Evolutionary conservation across 2,888 invertebrate genomes (phyloP).

Genomic region (Petrolisthes manimaculis): DNA sequence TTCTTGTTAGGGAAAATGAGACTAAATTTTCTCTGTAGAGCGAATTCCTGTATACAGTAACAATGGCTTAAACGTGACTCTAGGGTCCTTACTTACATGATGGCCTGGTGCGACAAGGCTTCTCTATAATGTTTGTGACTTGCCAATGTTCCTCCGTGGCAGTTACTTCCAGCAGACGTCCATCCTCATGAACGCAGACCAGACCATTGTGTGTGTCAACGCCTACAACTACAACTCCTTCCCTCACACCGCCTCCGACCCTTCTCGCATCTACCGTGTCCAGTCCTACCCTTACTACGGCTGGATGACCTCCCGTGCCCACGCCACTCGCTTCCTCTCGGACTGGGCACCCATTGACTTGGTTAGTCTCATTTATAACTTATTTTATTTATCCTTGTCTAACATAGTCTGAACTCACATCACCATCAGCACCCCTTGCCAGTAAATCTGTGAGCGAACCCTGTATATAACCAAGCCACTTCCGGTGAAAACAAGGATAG

Average conservation of each 20-base stretch:
- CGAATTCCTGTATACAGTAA: no score
- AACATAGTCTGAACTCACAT: not conserved
- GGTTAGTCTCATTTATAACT: conserved; percentile 10
- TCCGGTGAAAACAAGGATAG: no score
- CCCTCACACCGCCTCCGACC: conserved; percentile 61
- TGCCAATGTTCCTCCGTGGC: not conserved
- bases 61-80: no score
- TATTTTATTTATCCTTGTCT: not conserved
- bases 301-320: conserved; percentile 58
- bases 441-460: not conserved
- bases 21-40: no score
- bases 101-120: no score
- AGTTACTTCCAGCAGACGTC: conserved; percentile 65
- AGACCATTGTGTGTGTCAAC: conserved; percentile 54
- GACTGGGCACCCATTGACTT: conserved; percentile 53
- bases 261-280: conserved; percentile 50
- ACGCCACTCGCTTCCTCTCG: conserved; percentile 42
- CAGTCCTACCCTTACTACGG: conserved; percentile 64
- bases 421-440: not conserved
- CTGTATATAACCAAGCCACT: not conserved
- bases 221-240: conserved; percentile 64
- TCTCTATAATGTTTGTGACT: not conserved
- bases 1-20: no score
- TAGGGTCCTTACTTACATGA: no score
- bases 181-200: conserved; percentile 48